A percentile compares a stretch with the other conserved stretches of the same genome.
These are phyloP conservation scores for Hemicentrotus pulcherrimus DNA, from an alignment of 35 echinoderm and acorn worm species.

Conservation along the genomic window DNA sequence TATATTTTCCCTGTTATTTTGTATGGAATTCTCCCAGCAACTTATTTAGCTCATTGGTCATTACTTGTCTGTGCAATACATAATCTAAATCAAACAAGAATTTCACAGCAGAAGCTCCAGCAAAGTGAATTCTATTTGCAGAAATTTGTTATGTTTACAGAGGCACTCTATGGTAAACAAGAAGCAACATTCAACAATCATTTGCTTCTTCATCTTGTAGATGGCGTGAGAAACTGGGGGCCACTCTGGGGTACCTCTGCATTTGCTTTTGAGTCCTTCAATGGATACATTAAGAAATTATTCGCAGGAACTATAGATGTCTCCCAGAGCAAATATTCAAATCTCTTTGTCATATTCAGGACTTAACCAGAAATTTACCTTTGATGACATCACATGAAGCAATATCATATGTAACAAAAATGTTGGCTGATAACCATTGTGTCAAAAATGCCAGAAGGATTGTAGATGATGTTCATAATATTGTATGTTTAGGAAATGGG, in stretches of 20 bases:
- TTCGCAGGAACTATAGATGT: slow-evolving; percentile 44
- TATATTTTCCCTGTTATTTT: slow-evolving; percentile 40
- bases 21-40: slow-evolving; percentile 38
- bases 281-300: slow-evolving; percentile 51
- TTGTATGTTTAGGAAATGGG: neutral
- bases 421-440: neutral
- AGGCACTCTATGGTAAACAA: slow-evolving; percentile 51
- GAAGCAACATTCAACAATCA: slow-evolving; percentile 65
- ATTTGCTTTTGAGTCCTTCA: slow-evolving; percentile 63
- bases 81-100: slow-evolving; percentile 18
- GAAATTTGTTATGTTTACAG: slow-evolving; percentile 54
- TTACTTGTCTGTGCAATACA: slow-evolving; percentile 45
- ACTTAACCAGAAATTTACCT: neutral
- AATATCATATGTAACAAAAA: slow-evolving; percentile 19
- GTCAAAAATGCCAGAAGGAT: neutral
- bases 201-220: slow-evolving; percentile 49
- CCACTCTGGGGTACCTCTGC: slow-evolving; percentile 62
- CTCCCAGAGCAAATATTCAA: slow-evolving; percentile 55
- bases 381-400: neutral
- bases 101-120: slow-evolving; percentile 23
- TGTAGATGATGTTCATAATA: neutral
- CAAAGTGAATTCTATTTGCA: slow-evolving; percentile 34
- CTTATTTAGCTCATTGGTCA: slow-evolving; percentile 47
- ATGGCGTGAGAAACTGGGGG: slow-evolving; percentile 61
- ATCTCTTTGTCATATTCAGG: slow-evolving; percentile 10